Percentiles rank a stretch among this genome's conserved stretches.
phyloP scores from a whole-genome alignment of 2,888 invertebrate species.

The Eubasilissa splendida region DNA sequence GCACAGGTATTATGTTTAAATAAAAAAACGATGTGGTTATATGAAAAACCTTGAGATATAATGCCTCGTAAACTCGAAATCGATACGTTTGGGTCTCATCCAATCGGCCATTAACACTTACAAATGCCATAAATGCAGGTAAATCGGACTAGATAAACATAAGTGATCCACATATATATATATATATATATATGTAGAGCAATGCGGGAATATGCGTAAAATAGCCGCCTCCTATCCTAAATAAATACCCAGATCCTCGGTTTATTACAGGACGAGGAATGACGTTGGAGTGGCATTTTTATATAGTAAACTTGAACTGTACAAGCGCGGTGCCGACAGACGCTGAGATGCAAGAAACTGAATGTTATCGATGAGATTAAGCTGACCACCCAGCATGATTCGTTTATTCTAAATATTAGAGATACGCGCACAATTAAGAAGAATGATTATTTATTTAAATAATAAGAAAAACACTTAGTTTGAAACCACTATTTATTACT shows the following conservation, averaged over 20 bases:
- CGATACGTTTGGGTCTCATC: not conserved
- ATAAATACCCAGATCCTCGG: constrained; percentile 41
- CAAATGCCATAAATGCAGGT: constrained; percentile 40
- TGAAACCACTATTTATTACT: too few relatives aligned
- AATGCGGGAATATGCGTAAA: constrained; percentile 7
- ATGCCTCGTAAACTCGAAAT: not conserved
- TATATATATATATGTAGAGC: not conserved
- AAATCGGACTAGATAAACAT: constrained; percentile 32
- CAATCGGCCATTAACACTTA: constrained; percentile 5
- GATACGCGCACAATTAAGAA: not conserved
- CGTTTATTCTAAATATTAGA: constrained; percentile 8
- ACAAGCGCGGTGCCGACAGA: constrained; percentile 37
- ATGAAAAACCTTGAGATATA: too few relatives aligned
- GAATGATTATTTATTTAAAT: too few relatives aligned
- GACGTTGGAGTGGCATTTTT: constrained; percentile 42
- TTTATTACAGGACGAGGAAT: constrained; percentile 49
- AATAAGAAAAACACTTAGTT: too few relatives aligned
- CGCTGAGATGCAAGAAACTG: constrained; percentile 44
- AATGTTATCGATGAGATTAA: constrained; percentile 48
- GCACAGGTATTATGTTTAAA: too few relatives aligned
- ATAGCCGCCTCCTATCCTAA: constrained; percentile 37
- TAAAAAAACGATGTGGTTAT: too few relatives aligned
- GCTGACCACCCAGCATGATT: constrained; percentile 48
- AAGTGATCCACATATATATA: constrained; percentile 17
- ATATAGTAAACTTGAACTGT: constrained; percentile 14